Conservation (phyloP, 2,113 vertebrate genomes). For the Chaetodon trifascialis region DNA sequence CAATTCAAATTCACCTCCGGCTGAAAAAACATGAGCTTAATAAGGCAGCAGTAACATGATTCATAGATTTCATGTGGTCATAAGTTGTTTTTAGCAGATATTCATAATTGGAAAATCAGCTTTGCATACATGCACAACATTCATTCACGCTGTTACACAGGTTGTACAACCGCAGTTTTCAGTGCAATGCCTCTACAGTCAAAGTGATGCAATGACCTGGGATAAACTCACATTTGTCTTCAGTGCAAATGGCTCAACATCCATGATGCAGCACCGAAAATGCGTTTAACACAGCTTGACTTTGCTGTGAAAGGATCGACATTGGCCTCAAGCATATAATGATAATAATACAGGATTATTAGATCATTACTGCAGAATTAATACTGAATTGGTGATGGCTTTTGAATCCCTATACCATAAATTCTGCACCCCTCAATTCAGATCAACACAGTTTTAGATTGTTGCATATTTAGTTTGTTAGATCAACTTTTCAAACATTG, state of each 20-base stretch:
- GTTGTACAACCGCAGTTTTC: background rate
- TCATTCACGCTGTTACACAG: background rate
- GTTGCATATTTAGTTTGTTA: background rate
- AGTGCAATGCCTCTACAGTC: background rate
- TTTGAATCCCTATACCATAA: background rate
- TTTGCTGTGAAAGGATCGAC: conserved; percentile 12
- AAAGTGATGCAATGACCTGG: background rate
- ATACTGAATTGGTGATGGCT: background rate
- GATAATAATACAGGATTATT: background rate
- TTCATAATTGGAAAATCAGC: background rate
- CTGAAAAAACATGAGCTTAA: conserved; percentile 1
- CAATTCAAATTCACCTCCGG: conserved; percentile 33
- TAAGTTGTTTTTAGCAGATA: background rate
- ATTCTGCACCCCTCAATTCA: background rate
- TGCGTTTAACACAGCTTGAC: background rate
- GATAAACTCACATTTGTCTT: background rate
- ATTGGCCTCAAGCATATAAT: background rate
- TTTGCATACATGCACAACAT: background rate
- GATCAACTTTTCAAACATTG: background rate
- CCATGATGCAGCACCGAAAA: background rate
- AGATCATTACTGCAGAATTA: background rate
- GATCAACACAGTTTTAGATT: background rate
- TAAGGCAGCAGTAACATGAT: background rate
- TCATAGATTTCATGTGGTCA: background rate
- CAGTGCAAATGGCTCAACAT: background rate